These are phyloP conservation scores for Erythrocebus patas DNA, from an alignment of 2,113 vertebrate genomes.

Conservation along the genomic window DNA sequence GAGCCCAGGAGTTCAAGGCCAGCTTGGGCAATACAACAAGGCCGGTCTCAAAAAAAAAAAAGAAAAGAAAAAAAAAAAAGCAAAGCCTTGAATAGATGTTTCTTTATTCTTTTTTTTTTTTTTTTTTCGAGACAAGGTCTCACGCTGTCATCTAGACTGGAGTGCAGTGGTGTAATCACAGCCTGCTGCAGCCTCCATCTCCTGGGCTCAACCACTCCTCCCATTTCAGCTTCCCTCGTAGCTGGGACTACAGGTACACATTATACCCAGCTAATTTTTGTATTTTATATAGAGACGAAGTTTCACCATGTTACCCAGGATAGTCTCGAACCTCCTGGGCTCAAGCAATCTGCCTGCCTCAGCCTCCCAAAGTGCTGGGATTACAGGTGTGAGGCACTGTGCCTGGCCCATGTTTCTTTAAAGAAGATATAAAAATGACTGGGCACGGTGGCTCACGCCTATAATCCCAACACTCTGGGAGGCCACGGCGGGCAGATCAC, in stretches of 20 bases:
- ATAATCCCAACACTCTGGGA: neutral
- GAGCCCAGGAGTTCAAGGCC: neutral
- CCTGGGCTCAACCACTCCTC: neutral
- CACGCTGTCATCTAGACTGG: neutral
- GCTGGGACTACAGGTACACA: neutral
- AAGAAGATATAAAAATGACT: neutral
- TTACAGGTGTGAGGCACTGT: neutral
- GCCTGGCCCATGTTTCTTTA: neutral
- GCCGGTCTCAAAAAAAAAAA: neutral
- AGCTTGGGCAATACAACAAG: neutral
- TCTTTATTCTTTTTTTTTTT: neutral
- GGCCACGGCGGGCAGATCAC: neutral
- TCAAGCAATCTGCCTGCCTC: neutral
- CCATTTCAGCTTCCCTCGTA: neutral
- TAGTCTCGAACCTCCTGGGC: neutral
- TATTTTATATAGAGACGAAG: neutral
- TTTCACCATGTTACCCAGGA: neutral
- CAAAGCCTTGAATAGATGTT: neutral
- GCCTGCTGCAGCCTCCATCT: neutral
- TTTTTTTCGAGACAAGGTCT: neutral
- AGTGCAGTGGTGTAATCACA: neutral
- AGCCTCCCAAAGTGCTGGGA: neutral
- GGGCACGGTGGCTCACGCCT: neutral
- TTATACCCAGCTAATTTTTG: neutral
- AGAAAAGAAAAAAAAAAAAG: neutral